Evolutionary conservation across 2,888 invertebrate species (phyloP).

Genomic region (Ecdyonurus torrentis): DNA sequence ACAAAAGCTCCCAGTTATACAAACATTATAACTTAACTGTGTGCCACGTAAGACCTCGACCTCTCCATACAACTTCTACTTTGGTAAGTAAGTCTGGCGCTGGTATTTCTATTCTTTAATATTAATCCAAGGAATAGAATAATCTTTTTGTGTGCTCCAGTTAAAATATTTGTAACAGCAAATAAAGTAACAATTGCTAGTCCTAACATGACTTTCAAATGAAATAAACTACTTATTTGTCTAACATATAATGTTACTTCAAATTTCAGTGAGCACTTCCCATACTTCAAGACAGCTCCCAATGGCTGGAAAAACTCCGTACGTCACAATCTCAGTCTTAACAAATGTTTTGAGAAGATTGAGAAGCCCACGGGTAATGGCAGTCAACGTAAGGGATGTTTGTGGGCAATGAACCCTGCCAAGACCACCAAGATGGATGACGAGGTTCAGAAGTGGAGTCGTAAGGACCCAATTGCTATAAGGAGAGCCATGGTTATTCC

Average conservation of each 20-base stretch:
- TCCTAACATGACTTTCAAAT: too few species aligned
- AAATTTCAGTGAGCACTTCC: conserved; percentile 73
- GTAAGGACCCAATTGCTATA: conserved; percentile 86
- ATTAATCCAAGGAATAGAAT: too few species aligned
- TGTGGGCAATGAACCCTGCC: conserved; percentile 94
- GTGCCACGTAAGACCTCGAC: too few species aligned
- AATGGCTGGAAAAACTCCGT: conserved; percentile 99
- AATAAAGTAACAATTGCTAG: too few species aligned
- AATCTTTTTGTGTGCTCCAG: not conserved
- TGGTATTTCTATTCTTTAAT: too few species aligned
- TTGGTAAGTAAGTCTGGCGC: too few species aligned
- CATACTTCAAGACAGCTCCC: conserved; percentile 95
- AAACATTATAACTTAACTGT: too few species aligned
- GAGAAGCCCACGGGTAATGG: conserved; percentile 76
- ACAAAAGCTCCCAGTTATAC: too few species aligned
- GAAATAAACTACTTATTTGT: not conserved
- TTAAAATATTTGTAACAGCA: not conserved
- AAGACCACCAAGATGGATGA: conserved; percentile 96
- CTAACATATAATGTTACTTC: not conserved
- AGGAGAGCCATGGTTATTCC: conserved; percentile 89
- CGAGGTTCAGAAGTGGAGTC: conserved; percentile 93
- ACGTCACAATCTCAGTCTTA: conserved; percentile 88
- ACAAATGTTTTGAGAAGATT: conserved; percentile 97
- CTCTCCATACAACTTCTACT: too few species aligned
- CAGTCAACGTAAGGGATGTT: conserved; percentile 63